Percentiles rank a stretch among this genome's conserved stretches.
Conservation (phyloP, 2,888 invertebrate species). For the Anorthoa munda region DNA sequence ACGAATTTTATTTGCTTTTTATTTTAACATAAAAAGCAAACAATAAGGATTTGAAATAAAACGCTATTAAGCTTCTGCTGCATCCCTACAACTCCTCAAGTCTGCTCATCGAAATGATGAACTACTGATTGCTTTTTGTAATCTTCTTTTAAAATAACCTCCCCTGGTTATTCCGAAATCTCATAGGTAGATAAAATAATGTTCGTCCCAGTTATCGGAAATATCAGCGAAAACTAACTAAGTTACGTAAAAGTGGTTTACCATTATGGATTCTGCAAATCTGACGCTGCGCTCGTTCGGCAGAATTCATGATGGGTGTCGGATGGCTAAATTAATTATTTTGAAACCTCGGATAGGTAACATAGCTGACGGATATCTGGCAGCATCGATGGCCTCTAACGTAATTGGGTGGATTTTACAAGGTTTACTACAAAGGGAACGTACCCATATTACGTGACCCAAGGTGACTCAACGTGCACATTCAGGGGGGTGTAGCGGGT, state of each 20-base stretch:
- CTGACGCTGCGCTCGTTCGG: background rate
- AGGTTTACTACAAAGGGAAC: background rate
- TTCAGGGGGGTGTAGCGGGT: too few relatives aligned
- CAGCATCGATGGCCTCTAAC: background rate
- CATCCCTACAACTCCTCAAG: background rate
- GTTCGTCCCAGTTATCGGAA: background rate
- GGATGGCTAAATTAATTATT: constrained; percentile 2
- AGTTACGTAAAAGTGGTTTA: background rate
- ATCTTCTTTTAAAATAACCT: background rate
- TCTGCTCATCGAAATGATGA: background rate
- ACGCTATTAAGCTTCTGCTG: background rate
- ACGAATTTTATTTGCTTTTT: too few relatives aligned
- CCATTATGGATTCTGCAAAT: background rate
- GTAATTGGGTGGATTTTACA: background rate
- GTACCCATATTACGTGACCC: too few relatives aligned
- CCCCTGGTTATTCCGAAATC: background rate
- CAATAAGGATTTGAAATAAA: too few relatives aligned
- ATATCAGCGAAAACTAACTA: background rate
- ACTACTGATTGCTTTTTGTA: background rate
- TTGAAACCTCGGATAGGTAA: background rate
- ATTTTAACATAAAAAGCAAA: too few relatives aligned
- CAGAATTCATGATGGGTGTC: background rate
- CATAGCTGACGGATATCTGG: background rate
- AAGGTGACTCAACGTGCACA: too few relatives aligned
- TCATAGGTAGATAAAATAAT: background rate